Conservation (phyloP, 2,113 vertebrate species). For the Laticauda colubrina region DNA sequence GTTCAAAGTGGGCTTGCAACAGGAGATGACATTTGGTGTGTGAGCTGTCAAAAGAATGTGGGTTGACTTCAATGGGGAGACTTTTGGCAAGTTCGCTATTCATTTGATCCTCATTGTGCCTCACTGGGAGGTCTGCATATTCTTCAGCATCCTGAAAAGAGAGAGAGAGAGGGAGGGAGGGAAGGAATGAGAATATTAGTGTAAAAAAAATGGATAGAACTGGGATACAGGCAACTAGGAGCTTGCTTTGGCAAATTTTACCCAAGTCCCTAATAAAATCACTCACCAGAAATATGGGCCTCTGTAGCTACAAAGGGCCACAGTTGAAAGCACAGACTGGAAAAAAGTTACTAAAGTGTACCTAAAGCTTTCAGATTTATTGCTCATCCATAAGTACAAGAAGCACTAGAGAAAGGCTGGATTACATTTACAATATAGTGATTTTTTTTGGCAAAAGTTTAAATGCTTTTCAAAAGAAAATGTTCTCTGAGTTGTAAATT, state of each 20-base stretch:
- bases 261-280: background rate
- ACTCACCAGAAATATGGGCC: background rate
- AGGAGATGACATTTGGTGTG: slow-evolving; percentile 95
- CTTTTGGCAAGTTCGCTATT: slow-evolving; percentile 89
- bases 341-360: background rate
- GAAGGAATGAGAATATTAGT: background rate
- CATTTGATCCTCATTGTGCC: slow-evolving; percentile 98
- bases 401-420: slow-evolving; percentile 38
- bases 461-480: slow-evolving; percentile 10
- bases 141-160: slow-evolving; percentile 86
- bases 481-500: slow-evolving; percentile 9
- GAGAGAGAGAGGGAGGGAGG: background rate
- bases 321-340: background rate
- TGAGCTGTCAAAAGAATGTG: slow-evolving; percentile 91
- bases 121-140: slow-evolving; percentile 92
- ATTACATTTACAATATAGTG: background rate
- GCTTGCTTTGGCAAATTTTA: background rate
- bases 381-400: slow-evolving; percentile 22
- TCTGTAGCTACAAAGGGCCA: background rate
- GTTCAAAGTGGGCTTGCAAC: slow-evolving; percentile 93
- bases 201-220: background rate
- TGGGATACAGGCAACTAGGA: background rate
- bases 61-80: slow-evolving; percentile 90
- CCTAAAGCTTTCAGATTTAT: background rate
- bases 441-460: background rate